phyloP scores from a whole-genome alignment of 2,797 vertebrate species.

The Erithacus rubecula region DNA sequence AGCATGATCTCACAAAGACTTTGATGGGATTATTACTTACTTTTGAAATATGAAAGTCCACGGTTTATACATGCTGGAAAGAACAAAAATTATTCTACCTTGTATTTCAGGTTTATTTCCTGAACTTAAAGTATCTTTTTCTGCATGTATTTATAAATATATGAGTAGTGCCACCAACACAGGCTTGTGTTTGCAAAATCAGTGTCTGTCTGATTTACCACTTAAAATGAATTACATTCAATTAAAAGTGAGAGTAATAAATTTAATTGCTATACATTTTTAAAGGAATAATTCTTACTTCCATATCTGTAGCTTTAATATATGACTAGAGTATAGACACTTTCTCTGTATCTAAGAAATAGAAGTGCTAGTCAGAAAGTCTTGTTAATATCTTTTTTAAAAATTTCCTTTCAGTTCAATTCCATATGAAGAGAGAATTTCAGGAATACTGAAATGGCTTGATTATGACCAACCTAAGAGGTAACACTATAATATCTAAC shows the following conservation, averaged over 20 bases:
- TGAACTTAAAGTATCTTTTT: neutral
- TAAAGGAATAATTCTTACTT: neutral
- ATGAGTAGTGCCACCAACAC: neutral
- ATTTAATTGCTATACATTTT: neutral
- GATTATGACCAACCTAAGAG: conserved; percentile 79
- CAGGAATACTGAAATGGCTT: conserved; percentile 84
- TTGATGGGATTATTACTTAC: neutral
- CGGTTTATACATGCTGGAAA: neutral
- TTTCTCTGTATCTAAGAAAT: neutral
- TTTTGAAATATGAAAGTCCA: neutral
- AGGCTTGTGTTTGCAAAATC: neutral
- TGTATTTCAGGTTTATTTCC: neutral
- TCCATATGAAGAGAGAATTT: conserved; percentile 79
- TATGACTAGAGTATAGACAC: neutral
- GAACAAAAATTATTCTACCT: neutral
- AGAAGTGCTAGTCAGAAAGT: neutral
- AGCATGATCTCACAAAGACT: neutral
- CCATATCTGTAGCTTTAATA: neutral
- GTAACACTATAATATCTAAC: conserved; percentile 65
- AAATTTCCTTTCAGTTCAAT: conserved; percentile 66
- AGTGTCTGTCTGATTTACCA: neutral
- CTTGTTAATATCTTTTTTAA: neutral
- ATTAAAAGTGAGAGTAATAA: neutral
- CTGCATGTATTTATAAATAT: neutral
- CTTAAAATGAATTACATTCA: neutral